Percentiles rank a stretch among this genome's conserved stretches.
Conservation (phyloP, 2,888 invertebrate species). For the Spisula subtruncata region DNA sequence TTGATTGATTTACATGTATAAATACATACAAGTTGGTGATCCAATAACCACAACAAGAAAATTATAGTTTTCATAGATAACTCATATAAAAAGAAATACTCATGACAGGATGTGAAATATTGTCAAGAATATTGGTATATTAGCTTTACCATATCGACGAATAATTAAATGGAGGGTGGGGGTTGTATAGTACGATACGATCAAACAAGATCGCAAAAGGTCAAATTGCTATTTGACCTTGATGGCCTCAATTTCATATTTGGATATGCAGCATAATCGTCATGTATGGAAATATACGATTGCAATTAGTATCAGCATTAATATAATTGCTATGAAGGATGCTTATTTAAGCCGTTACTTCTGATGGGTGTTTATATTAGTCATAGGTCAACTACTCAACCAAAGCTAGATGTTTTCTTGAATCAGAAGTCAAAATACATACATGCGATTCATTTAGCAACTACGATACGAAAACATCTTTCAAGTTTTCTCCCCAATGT, state of each 20-base stretch:
- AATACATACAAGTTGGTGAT: neutral
- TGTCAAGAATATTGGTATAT: neutral
- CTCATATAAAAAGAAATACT: neutral
- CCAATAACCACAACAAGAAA: neutral
- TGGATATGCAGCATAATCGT: neutral
- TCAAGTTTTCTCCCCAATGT: too few species aligned
- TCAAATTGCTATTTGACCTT: conserved; percentile 2
- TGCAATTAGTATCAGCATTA: neutral
- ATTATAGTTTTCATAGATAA: neutral
- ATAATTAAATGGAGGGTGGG: neutral
- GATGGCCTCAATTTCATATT: neutral
- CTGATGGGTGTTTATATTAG: too few species aligned
- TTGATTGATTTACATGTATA: conserved; percentile 2
- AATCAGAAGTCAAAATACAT: too few species aligned
- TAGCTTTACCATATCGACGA: neutral
- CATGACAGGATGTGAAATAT: neutral
- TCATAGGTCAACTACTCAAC: too few species aligned
- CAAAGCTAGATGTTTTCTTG: too few species aligned
- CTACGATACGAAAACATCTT: too few species aligned
- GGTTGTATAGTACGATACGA: neutral
- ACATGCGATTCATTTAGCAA: too few species aligned
- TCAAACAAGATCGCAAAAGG: neutral
- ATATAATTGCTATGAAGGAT: neutral
- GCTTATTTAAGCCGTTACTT: neutral
- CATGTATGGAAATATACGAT: neutral